Conservation (phyloP, 1,140 invertebrate species). For the Drosophila fuyamai region DNA sequence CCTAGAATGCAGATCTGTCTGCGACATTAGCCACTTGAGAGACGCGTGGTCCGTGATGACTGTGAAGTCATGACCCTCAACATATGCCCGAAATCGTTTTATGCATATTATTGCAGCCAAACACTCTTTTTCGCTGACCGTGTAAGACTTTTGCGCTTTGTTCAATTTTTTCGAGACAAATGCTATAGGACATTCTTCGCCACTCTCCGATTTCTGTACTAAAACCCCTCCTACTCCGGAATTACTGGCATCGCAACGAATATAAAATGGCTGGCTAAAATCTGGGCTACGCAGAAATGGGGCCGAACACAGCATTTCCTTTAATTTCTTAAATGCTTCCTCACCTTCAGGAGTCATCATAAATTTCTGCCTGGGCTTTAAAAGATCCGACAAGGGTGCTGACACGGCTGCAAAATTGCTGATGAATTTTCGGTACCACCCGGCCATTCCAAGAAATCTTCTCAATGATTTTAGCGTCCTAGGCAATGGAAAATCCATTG, state of each 20-base stretch:
- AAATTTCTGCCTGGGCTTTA: not conserved
- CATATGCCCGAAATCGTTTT: no score
- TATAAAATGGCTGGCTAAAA: not conserved
- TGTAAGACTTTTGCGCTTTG: not conserved
- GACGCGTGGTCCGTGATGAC: no score
- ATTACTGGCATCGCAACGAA: no score
- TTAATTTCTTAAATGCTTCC: not conserved
- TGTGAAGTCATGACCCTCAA: no score
- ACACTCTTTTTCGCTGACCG: not conserved
- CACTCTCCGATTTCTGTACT: not conserved
- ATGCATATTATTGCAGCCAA: no score
- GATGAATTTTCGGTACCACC: not conserved
- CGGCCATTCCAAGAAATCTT: no score
- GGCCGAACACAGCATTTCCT: no score
- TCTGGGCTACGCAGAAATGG: not conserved
- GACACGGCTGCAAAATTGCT: no score
- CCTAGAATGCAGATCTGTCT: no score
- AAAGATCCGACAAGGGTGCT: no score
- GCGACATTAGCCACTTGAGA: no score
- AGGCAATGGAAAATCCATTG: conserved; percentile 5
- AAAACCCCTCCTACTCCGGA: not conserved
- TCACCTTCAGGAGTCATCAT: not conserved
- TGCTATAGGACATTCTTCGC: not conserved
- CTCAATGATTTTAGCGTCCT: not conserved
- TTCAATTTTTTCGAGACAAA: not conserved